Evolutionary conservation across 1,140 invertebrate genomes (phyloP).

Genomic region (Drepana arcuata): DNA sequence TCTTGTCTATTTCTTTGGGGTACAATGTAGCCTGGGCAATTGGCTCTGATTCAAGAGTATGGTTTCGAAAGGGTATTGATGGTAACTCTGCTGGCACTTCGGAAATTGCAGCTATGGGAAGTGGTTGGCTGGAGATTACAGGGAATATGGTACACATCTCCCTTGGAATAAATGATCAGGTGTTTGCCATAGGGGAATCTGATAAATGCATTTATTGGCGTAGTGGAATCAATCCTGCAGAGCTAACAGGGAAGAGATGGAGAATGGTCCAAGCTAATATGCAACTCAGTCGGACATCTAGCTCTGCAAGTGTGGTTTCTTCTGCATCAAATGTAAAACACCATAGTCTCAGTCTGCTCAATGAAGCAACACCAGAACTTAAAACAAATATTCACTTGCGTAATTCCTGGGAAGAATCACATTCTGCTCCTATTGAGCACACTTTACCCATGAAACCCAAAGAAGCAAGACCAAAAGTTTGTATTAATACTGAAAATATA

Average conservation of each 20-base stretch:
- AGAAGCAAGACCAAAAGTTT: conserved; percentile 51
- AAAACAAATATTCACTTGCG: conserved; percentile 54
- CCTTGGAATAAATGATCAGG: conserved; percentile 90
- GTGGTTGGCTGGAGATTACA: conserved; percentile 88
- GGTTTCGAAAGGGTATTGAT: conserved; percentile 90
- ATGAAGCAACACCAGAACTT: conserved; percentile 46
- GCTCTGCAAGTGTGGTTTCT: conserved; percentile 74
- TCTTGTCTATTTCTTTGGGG: conserved; percentile 87
- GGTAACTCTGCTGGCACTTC: conserved; percentile 78
- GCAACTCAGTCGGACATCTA: conserved; percentile 85
- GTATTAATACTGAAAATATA: conserved; percentile 51
- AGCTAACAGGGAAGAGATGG: conserved; percentile 92
- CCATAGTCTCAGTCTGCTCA: conserved; percentile 59
- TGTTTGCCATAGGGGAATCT: conserved; percentile 73
- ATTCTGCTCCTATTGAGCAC: conserved; percentile 66
- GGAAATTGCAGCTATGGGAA: conserved; percentile 81
- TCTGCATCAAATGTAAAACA: conserved; percentile 60
- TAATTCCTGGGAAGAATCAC: conserved; percentile 69
- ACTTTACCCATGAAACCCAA: conserved; percentile 62
- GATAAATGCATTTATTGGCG: conserved; percentile 86
- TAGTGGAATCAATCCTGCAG: conserved; percentile 81
- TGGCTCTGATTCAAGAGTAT: conserved; percentile 87
- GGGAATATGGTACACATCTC: conserved; percentile 87
- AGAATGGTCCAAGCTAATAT: conserved; percentile 81
- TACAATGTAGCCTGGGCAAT: conserved; percentile 90